phyloP scores from a whole-genome alignment of 2,888 invertebrate species.

The Trisateles emortualis region DNA sequence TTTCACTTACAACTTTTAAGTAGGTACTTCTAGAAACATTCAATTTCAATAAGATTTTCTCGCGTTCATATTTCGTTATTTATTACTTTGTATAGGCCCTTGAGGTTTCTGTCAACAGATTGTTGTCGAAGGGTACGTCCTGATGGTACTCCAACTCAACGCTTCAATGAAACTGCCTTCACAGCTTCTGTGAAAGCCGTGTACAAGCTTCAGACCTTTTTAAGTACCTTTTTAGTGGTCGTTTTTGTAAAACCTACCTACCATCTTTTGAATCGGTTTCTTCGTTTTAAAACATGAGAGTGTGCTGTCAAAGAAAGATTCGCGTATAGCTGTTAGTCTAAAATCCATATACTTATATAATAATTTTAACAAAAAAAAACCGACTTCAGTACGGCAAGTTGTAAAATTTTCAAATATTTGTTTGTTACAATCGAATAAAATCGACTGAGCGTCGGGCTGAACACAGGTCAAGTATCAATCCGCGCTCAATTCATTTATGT shows the following conservation, averaged over 20 bases:
- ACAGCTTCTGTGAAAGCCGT: conserved; percentile 37
- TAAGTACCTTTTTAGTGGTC: conserved; percentile 42
- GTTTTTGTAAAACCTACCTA: conserved; percentile 40
- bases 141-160: conserved; percentile 46
- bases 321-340: no score
- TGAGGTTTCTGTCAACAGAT: conserved; percentile 38
- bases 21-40: conserved; percentile 21
- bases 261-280: conserved; percentile 21
- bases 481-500: no score
- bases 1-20: conserved; percentile 6
- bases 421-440: no score
- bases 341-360: no score
- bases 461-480: no score
- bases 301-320: not conserved
- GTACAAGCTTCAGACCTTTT: conserved; percentile 44
- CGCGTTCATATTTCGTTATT: conserved; percentile 36
- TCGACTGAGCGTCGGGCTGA: no score
- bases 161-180: conserved; percentile 56
- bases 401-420: no score
- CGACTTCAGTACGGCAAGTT: no score
- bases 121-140: conserved; percentile 30
- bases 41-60: conserved; percentile 22
- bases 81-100: conserved; percentile 34
- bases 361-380: no score
- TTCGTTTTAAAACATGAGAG: conserved; percentile 1